Conservation (phyloP, 2,113 vertebrate species). For the Phaethon lepturus region DNA sequence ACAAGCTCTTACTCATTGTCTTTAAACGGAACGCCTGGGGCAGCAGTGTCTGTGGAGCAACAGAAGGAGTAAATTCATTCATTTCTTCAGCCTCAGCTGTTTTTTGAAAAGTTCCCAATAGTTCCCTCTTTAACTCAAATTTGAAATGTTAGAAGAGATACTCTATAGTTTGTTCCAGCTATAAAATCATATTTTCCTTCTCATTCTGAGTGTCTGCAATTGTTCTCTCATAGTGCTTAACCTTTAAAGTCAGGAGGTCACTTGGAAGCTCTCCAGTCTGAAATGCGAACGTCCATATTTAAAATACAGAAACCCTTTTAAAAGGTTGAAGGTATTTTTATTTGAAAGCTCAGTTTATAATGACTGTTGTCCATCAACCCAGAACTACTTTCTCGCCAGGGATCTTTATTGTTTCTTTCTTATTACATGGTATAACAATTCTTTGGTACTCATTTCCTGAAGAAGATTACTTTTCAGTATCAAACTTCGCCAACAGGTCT, state of each 20-base stretch:
- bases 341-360: slow-evolving; percentile 71
- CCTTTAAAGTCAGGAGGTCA: slow-evolving; percentile 55
- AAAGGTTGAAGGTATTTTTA: slow-evolving; percentile 73
- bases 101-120: slow-evolving; percentile 28
- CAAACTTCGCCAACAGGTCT: slow-evolving; percentile 66
- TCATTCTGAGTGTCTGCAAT: slow-evolving; percentile 38
- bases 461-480: slow-evolving; percentile 79
- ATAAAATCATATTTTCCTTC: slow-evolving; percentile 65
- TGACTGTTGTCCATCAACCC: slow-evolving; percentile 68
- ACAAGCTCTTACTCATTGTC: background rate
- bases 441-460: slow-evolving; percentile 79
- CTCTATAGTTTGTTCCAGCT: slow-evolving; percentile 46
- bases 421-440: slow-evolving; percentile 72
- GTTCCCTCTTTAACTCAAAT: slow-evolving; percentile 48
- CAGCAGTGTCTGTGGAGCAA: background rate
- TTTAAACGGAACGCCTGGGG: background rate
- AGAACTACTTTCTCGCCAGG: slow-evolving; percentile 67
- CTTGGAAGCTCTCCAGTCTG: slow-evolving; percentile 72
- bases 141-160: slow-evolving; percentile 52
- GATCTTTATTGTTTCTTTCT: slow-evolving; percentile 76
- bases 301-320: slow-evolving; percentile 73
- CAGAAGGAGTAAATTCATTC: slow-evolving; percentile 19
- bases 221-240: slow-evolving; percentile 49
- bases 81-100: background rate
- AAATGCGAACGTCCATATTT: slow-evolving; percentile 72